phyloP scores from a whole-genome alignment of 2,888 invertebrate genomes.

The Harmothoe impar region DNA sequence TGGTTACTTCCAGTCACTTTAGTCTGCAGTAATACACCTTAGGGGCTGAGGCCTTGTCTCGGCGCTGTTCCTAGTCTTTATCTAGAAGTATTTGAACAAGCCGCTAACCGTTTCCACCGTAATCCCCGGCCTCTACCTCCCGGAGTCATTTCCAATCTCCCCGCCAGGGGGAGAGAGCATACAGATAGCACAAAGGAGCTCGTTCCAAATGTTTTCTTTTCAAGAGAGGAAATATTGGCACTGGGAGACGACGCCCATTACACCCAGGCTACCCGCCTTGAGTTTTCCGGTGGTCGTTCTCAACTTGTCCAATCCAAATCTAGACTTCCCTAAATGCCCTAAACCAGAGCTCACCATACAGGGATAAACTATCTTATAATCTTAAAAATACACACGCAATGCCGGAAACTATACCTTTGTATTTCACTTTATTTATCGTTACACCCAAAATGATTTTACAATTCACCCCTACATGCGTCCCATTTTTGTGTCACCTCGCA shows the following conservation, averaged over 20 bases:
- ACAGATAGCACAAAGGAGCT: not conserved
- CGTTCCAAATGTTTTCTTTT: conserved; percentile 38
- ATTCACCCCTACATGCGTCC: not conserved
- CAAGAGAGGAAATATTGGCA: conserved; percentile 44
- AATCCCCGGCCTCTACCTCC: conserved; percentile 1
- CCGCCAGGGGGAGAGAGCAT: not conserved
- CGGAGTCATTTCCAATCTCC: conserved; percentile 11
- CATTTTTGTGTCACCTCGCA: not conserved
- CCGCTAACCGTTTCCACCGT: not conserved
- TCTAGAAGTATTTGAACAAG: conserved; percentile 3
- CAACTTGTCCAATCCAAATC: not conserved
- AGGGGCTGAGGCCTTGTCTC: not conserved
- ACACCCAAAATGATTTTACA: too few relatives aligned
- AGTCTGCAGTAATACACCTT: not conserved
- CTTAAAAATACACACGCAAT: too few relatives aligned
- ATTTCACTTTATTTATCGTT: too few relatives aligned
- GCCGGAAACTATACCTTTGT: too few relatives aligned
- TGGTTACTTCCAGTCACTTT: not conserved
- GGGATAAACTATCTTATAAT: too few relatives aligned
- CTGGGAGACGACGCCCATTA: not conserved
- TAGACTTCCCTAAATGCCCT: not conserved
- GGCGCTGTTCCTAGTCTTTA: not conserved
- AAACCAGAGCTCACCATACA: too few relatives aligned
- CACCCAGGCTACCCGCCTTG: not conserved
- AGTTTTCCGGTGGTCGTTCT: not conserved